Evolutionary conservation across 2,113 vertebrate genomes (phyloP).

Genomic region (Micronisus gabar): DNA sequence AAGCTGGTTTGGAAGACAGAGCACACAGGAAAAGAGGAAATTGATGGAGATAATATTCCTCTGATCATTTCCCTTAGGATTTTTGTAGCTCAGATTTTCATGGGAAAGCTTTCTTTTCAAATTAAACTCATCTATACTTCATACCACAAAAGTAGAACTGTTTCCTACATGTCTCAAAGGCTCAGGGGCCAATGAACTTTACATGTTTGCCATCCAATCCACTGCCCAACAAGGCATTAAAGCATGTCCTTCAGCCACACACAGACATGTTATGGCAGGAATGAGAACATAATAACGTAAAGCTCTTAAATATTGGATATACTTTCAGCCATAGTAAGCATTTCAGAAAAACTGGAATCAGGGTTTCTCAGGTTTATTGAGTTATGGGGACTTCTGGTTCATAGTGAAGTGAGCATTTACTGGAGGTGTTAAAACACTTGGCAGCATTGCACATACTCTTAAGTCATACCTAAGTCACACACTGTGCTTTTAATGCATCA

Average conservation of each 20-base stretch:
- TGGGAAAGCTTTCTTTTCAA: constrained; percentile 42
- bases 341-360: neutral
- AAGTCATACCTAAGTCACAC: neutral
- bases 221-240: neutral
- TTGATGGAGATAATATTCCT: constrained; percentile 22
- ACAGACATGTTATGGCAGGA: neutral
- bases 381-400: neutral
- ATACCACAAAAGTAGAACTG: neutral
- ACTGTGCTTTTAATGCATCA: neutral
- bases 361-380: neutral
- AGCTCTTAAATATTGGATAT: neutral
- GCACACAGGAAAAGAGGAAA: neutral
- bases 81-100: constrained; percentile 3
- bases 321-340: neutral
- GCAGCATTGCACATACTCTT: neutral
- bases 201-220: neutral
- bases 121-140: neutral
- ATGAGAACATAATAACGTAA: neutral
- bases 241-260: neutral
- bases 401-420: neutral
- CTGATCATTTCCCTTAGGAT: constrained; percentile 27
- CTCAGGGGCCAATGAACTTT: neutral
- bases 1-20: neutral
- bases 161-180: neutral
- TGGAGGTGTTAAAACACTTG: neutral